phyloP scores from a whole-genome alignment of 2,888 invertebrate genomes.

The Eupithecia dodoneata region DNA sequence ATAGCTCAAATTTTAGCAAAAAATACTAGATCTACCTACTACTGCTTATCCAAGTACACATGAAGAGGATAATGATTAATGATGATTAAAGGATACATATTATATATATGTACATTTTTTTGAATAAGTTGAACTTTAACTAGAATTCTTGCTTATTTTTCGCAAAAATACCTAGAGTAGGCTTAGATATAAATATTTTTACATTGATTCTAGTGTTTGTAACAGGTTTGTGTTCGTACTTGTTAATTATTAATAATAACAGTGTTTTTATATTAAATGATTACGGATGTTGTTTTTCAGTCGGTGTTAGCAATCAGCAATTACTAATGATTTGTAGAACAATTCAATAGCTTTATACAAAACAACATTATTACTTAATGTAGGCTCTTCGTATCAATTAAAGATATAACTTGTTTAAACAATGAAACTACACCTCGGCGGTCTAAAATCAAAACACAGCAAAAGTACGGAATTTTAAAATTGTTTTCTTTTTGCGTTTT shows the following conservation, averaged over 20 bases:
- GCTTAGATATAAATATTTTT: neutral
- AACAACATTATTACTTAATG: slow-evolving; percentile 13
- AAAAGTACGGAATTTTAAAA: no score
- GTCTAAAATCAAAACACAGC: no score
- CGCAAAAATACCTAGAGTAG: neutral
- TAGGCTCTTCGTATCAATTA: neutral
- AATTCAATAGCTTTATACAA: slow-evolving; percentile 18
- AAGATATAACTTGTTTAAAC: neutral
- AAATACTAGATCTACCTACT: neutral
- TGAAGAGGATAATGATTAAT: neutral
- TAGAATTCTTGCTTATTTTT: neutral
- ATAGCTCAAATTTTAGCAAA: neutral
- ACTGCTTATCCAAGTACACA: neutral
- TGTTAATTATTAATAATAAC: neutral
- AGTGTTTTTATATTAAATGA: slow-evolving; percentile 4
- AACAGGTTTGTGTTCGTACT: neutral
- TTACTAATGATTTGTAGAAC: slow-evolving; percentile 21
- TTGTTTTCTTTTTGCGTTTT: no score
- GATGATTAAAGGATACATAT: neutral
- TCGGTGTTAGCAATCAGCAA: slow-evolving; percentile 3
- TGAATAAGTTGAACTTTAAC: neutral
- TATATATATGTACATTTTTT: neutral
- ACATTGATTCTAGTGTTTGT: neutral
- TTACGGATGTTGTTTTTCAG: slow-evolving; percentile 10
- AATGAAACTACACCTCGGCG: neutral